Evolutionary conservation across 2,888 invertebrate genomes (phyloP).

Genomic region (Papilio demoleus): DNA sequence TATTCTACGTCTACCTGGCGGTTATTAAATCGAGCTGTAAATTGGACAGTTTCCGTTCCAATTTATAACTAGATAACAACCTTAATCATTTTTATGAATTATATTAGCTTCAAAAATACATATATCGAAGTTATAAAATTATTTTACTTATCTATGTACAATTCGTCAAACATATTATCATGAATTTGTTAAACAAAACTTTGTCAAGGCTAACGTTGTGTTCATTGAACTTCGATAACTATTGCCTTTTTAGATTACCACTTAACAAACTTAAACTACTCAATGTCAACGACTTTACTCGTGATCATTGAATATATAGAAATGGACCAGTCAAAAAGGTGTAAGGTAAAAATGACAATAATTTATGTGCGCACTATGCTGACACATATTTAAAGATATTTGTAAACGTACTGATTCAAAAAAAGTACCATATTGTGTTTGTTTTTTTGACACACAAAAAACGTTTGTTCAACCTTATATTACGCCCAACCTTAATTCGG

Average conservation of each 20-base stretch:
- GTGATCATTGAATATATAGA: background rate
- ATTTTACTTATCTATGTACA: constrained; percentile 2
- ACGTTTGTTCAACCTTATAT: too few species aligned
- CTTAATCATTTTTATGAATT: background rate
- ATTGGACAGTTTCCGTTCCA: too few species aligned
- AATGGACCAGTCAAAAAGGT: background rate
- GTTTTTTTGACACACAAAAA: too few species aligned
- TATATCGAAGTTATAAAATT: background rate
- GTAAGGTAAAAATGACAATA: too few species aligned
- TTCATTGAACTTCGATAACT: constrained; percentile 11
- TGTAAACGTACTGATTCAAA: too few species aligned
- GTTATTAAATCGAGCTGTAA: too few species aligned
- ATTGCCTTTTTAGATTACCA: constrained; percentile 10
- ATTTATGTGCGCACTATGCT: background rate
- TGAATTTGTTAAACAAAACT: constrained; percentile 11
- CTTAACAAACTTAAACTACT: background rate
- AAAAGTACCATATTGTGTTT: too few species aligned
- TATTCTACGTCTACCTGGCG: too few species aligned
- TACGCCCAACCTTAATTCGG: background rate
- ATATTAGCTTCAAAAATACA: background rate
- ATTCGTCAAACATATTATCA: background rate
- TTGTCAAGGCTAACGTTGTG: background rate
- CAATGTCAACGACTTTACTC: background rate
- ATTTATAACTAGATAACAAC: background rate
- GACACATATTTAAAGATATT: too few species aligned